phyloP scores from a whole-genome alignment of 2,113 vertebrate species.

The Aspiorhynchus laticeps region DNA sequence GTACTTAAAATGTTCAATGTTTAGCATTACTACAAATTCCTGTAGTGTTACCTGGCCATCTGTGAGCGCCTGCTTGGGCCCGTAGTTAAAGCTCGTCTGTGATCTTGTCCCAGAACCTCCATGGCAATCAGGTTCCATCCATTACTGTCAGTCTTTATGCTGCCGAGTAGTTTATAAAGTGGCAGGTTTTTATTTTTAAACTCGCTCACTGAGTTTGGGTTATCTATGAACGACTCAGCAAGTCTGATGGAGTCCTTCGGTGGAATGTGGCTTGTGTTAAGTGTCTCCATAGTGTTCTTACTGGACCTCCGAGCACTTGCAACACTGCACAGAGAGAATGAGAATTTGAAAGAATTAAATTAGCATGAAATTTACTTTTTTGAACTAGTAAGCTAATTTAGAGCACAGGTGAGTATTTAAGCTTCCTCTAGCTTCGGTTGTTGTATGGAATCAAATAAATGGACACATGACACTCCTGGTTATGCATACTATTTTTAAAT shows the following conservation, averaged over 20 bases:
- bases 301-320: not conserved
- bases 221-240: not conserved
- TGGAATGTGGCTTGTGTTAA: constrained; percentile 34
- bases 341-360: not conserved
- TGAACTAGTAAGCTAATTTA: not conserved
- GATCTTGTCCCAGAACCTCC: constrained; percentile 36
- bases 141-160: constrained; percentile 12
- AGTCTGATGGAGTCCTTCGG: constrained; percentile 34
- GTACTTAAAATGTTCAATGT: not conserved
- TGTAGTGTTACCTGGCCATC: constrained; percentile 30
- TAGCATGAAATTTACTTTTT: not conserved
- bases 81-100: constrained; percentile 31
- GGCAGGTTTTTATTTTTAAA: constrained; percentile 21
- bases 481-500: too few species aligned
- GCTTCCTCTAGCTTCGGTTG: too few species aligned
- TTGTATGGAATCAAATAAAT: too few species aligned
- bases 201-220: not conserved
- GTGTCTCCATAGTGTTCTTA: not conserved
- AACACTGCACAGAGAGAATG: constrained; percentile 13
- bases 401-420: not conserved
- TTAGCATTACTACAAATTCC: not conserved
- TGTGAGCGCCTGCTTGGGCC: constrained; percentile 18
- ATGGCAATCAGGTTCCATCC: constrained; percentile 36
- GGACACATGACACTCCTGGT: too few species aligned
- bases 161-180: constrained; percentile 35